Conservation (phyloP, 2,888 invertebrate genomes). For the Cosmia pyralina region DNA sequence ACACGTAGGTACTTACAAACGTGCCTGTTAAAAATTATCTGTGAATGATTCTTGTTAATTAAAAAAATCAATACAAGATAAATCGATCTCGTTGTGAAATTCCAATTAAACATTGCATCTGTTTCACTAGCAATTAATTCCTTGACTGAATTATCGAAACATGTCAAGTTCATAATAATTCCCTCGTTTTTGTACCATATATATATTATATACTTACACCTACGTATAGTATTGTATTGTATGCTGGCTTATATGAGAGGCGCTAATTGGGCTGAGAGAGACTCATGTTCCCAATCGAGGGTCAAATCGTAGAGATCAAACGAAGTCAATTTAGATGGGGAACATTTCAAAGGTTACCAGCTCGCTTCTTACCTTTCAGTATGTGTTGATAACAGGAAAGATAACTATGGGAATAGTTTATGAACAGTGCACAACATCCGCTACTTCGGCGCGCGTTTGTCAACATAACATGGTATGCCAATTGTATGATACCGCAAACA, state of each 20-base stretch:
- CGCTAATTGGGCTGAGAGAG: conserved; percentile 63
- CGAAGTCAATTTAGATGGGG: conserved; percentile 60
- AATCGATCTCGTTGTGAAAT: conserved; percentile 41
- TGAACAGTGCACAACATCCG: conserved; percentile 54
- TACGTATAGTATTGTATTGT: conserved; percentile 5
- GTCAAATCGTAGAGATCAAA: conserved; percentile 71
- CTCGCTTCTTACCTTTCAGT: conserved; percentile 14
- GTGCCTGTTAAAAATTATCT: conserved; percentile 28
- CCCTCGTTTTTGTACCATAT: conserved; percentile 23
- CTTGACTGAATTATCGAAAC: conserved; percentile 35
- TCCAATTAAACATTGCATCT: conserved; percentile 17
- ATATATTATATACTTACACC: no score
- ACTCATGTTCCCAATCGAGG: conserved; percentile 61
- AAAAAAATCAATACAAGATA: conserved; percentile 26
- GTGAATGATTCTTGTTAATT: conserved; percentile 37
- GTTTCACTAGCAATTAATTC: conserved; percentile 27
- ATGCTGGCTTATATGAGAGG: conserved; percentile 39
- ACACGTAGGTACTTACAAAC: conserved; percentile 20
- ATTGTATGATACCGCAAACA: conserved; percentile 58
- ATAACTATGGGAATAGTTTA: conserved; percentile 48
- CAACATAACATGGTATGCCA: conserved; percentile 50
- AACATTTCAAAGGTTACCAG: conserved; percentile 41
- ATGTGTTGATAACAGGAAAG: conserved; percentile 36
- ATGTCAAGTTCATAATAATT: conserved; percentile 47
- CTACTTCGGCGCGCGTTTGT: conserved; percentile 42